phyloP scores from a whole-genome alignment of 2,888 invertebrate species.

The Orthonychiurus folsomi region DNA sequence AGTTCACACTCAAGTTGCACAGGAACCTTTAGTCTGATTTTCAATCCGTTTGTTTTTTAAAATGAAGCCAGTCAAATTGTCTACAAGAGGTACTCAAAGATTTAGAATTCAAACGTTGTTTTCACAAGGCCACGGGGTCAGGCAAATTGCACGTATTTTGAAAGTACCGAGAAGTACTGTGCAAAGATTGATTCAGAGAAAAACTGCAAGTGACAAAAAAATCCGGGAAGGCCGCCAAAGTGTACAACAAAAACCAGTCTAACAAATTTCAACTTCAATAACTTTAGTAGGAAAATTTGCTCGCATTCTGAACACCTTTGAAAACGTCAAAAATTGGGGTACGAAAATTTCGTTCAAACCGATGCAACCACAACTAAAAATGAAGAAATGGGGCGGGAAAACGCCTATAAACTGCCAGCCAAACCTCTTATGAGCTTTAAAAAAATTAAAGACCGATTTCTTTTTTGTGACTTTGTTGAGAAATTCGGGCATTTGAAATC shows the following conservation, averaged over 20 bases:
- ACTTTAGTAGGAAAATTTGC: background rate
- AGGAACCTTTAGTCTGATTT: background rate
- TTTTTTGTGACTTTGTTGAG: background rate
- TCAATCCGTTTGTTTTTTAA: no score
- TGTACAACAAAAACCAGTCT: background rate
- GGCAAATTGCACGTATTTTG: slow-evolving; percentile 1
- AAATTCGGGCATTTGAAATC: background rate
- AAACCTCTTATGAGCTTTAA: background rate
- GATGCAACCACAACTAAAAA: background rate
- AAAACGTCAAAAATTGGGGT: background rate
- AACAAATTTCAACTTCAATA: background rate
- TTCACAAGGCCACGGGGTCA: no score
- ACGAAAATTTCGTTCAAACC: background rate
- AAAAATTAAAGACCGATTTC: background rate
- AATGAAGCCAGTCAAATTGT: background rate
- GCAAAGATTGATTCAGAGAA: background rate
- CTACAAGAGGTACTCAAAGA: background rate
- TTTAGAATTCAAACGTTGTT: no score
- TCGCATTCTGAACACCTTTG: background rate
- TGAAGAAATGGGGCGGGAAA: background rate
- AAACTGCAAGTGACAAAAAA: background rate
- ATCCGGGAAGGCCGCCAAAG: background rate
- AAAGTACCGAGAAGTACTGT: background rate
- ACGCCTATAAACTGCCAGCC: background rate
- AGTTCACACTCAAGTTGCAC: background rate